Base-by-base conservation (phyloP, 64 coral and sea anemone species). In the Dendrophyllia cribrosa region DNA sequence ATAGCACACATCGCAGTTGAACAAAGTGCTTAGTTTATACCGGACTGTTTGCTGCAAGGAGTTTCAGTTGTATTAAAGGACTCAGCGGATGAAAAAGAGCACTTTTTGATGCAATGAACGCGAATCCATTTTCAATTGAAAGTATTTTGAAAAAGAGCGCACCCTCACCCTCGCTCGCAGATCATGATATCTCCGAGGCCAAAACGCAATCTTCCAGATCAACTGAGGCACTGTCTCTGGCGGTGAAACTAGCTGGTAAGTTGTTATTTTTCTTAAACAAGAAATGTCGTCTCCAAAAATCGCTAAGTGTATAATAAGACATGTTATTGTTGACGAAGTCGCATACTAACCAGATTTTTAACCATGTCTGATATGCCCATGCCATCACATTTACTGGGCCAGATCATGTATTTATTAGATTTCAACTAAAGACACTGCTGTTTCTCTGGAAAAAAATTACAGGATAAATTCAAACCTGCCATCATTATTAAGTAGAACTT, bases 241-340 rank as follows among this genome's bases (percentile, higher is more conserved):
- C 91, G 6, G 91, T 85, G n/a, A 93, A 93, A 78, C 91, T 93
- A 6, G 91, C 91, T 19, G 91, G 91, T 93, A 87, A 86, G 91
- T 48, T 45, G n/a, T 16, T 22, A 74, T 60, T 72, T 25, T 17
- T 26, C 4, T 9, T 24, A 26, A 70, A 22, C n/a, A 17, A 74
- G 13, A 6, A 17, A 19, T 12, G 49, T 55, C 12, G 49, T 77
- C 3, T 63, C 58, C 17, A 34, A 34, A 34, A 14, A 79, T 12
- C 9, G 23, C 24, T 64, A 8, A 26, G 8, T 71, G 12, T 34
- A 21, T 34, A 8, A 8, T 25, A 24, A n/a, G 5, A 11, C 5
- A 67, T 14, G 6, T 6, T 19, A 6, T 23, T 67, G 17, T 67
- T 8, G 64, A n/a, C 64, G 6, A 56, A 12, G 53, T 56, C 53